These are phyloP conservation scores for Danio kyathit DNA, from an alignment of 2,797 vertebrate species.

Conservation along the genomic window DNA sequence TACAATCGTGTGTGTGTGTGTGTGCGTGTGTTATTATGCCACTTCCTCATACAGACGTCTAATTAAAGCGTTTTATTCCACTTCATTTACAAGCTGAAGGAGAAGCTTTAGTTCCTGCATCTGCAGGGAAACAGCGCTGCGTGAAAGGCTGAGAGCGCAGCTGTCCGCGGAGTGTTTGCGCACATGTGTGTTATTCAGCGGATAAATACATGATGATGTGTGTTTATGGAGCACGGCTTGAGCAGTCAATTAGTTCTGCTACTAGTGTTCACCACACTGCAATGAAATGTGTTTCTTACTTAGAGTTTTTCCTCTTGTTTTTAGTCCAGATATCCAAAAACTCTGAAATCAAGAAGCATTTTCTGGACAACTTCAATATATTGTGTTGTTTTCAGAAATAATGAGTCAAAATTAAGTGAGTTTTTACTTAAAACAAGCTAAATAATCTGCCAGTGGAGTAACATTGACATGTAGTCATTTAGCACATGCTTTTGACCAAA, in stretches of 20 bases:
- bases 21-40: conserved; percentile 15
- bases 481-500: too few species aligned
- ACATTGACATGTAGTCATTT: too few species aligned
- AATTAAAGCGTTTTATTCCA: conserved; percentile 84
- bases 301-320: too few species aligned
- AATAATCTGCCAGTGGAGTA: too few species aligned
- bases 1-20: conserved; percentile 75
- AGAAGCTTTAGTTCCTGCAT: conserved; percentile 82
- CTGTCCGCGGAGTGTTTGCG: conserved; percentile 69
- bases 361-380: too few species aligned
- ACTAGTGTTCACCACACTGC: not conserved
- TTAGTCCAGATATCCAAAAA: too few species aligned
- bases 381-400: too few species aligned
- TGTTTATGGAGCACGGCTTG: not conserved
- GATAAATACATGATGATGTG: not conserved
- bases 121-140: conserved; percentile 73
- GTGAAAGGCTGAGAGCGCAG: conserved; percentile 71
- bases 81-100: conserved; percentile 82
- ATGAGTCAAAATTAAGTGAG: too few species aligned
- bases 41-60: conserved; percentile 66
- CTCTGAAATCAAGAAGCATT: too few species aligned
- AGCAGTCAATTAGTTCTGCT: not conserved
- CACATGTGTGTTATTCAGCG: conserved; percentile 52
- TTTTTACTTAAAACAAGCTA: too few species aligned
- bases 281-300: not conserved